Evolutionary conservation across 2,113 vertebrate genomes (phyloP), one percentile per base, ranked within the genome.

Genomic region (Scytalopus superciliaris): DNA sequence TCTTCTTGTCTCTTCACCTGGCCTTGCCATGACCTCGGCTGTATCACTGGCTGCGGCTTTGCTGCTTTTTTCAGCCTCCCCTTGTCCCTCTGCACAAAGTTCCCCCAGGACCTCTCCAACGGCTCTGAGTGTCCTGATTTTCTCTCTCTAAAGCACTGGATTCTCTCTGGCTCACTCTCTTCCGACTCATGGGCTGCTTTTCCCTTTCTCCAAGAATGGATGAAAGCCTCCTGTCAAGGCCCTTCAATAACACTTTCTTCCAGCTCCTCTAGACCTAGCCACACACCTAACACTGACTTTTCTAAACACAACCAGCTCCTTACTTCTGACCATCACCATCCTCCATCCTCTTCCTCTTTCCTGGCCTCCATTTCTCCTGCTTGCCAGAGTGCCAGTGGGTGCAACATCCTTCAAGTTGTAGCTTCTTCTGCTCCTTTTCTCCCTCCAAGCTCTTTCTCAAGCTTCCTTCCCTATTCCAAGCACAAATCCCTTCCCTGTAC

Each of bases 401-500:
- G 62, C 35, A 55, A 19, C 11, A 53, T n/a, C 37, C 28, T 9
- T 67, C 40, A 52, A 39, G 21, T 28, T 70, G 12, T 19, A 10
- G 14, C 10, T 4, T 5, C 44, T 84, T 59, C 67, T 66, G 8
- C 28, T 35, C 21, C 37, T 92, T 72, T 37, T 15, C 15, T 85
- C 22, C 16, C n/a, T 84, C 60, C 25, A 47, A 11, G 17, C 19
- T 53, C 19, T 75, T 63, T 39, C 30, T 86, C 53, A 55, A 64
- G 33, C 28, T 91, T 45, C 15, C 13, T 45, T 13, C 19, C 22
- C n/a, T 63, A 14, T 21, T 84, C 28, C n/a, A 73, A 31, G 10
- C 19, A 33, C 2, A 3, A 37, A 39, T 42, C 0, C 0, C 19
- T 31, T 28, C 24, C 31, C 4, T 8, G 2, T 37, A 14, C 56